A percentile compares a stretch with the other conserved stretches of the same genome.
Conservation (phyloP, 35 echinoderm and acorn worm species). For the Patiria miniata region DNA sequence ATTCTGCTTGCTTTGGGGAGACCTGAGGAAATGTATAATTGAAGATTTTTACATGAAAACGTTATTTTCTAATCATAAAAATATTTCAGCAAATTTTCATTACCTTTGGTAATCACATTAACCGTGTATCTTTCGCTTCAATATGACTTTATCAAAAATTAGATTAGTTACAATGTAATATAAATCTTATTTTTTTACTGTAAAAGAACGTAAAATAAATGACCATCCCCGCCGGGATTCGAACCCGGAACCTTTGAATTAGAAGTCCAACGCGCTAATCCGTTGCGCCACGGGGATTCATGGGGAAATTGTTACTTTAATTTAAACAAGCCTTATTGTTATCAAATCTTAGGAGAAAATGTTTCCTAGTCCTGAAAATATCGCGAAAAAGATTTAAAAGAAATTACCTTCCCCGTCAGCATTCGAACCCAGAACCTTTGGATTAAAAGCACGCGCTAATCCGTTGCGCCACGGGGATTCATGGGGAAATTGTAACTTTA, state of each 20-base stretch:
- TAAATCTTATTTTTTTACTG: background rate
- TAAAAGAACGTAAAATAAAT: background rate
- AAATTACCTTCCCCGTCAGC: background rate
- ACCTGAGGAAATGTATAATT: conserved; percentile 31
- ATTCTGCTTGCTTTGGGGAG: conserved; percentile 86
- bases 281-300: conserved; percentile 1
- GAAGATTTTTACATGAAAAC: too few species aligned
- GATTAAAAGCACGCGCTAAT: background rate
- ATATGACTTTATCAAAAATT: background rate
- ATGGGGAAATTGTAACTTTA: too few species aligned
- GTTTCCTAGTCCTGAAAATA: too few species aligned
- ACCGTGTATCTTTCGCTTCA: too few species aligned
- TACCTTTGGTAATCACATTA: too few species aligned
- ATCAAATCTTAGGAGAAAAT: too few species aligned
- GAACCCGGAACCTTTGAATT: conserved; percentile 25
- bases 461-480: background rate
- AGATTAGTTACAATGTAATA: background rate
- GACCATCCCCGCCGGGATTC: background rate
- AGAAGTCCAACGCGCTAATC: conserved; percentile 9
- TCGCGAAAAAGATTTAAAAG: too few species aligned
- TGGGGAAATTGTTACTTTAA: too few species aligned
- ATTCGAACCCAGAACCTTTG: conserved; percentile 17
- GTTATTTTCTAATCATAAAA: too few species aligned
- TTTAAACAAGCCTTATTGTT: too few species aligned
- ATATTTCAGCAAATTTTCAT: too few species aligned